Evolutionary conservation across 2,113 vertebrate genomes (phyloP).

Genomic region (Callorhinus ursinus): DNA sequence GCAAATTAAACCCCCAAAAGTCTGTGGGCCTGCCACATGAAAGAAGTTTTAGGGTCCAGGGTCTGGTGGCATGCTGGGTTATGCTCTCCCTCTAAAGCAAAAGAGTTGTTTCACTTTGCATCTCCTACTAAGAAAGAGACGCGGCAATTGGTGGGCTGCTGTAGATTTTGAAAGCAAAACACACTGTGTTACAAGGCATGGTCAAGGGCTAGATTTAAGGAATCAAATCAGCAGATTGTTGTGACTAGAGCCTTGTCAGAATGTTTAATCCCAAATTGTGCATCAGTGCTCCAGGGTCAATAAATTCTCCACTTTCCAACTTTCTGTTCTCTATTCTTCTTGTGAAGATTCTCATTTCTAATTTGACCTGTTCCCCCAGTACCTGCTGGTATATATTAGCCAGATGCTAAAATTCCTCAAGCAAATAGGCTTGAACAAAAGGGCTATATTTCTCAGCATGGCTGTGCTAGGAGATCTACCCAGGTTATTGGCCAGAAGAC

Average conservation of each 20-base stretch:
- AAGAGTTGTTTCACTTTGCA: background rate
- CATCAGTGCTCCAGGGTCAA: background rate
- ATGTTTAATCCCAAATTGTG: background rate
- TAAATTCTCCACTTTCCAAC: background rate
- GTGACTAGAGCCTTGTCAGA: background rate
- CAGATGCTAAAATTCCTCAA: background rate
- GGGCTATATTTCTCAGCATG: background rate
- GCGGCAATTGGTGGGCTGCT: background rate
- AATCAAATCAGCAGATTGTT: background rate
- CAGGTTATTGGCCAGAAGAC: background rate
- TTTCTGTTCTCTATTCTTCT: background rate
- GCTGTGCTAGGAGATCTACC: background rate
- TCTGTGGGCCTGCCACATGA: background rate
- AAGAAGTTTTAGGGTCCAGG: background rate
- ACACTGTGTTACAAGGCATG: background rate
- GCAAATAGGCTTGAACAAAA: background rate
- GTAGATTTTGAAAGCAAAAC: conserved; percentile 39
- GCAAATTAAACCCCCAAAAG: background rate
- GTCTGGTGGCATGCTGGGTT: too few relatives aligned
- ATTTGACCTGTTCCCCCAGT: background rate
- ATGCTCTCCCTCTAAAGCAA: background rate
- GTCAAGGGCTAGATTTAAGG: background rate
- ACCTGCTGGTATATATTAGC: too few relatives aligned
- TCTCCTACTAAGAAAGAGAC: background rate
- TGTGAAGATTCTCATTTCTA: background rate